Percentiles rank a stretch among this genome's conserved stretches.
Evolutionary conservation across 2,888 invertebrate genomes (phyloP).

Genomic region (Lycophotia porphyrea): DNA sequence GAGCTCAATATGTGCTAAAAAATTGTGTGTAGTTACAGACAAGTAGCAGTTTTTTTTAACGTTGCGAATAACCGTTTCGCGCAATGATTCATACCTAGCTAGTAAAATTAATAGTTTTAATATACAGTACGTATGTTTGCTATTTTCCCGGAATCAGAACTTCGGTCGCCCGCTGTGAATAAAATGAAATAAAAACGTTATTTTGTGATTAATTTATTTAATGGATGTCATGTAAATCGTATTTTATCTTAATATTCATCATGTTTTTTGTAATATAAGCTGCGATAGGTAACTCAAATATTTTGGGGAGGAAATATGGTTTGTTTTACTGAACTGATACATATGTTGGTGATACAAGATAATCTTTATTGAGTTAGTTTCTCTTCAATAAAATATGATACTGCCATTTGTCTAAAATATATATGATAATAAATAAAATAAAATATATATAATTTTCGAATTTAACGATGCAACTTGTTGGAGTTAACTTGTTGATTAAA

Average conservation of each 20-base stretch:
- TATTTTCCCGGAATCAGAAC: constrained; percentile 46
- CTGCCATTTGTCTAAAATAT: constrained; percentile 13
- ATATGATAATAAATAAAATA: too few relatives aligned
- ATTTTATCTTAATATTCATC: constrained; percentile 64
- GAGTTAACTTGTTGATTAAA: not conserved
- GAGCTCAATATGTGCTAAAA: constrained; percentile 57
- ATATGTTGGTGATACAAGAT: not conserved
- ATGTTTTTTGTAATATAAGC: constrained; percentile 62
- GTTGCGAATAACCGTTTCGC: constrained; percentile 35
- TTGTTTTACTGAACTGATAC: not conserved
- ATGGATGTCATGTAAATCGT: constrained; percentile 56
- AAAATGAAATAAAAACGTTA: constrained; percentile 50
- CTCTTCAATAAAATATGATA: constrained; percentile 3
- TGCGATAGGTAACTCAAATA: constrained; percentile 64
- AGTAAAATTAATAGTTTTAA: constrained; percentile 64
- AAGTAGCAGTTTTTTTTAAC: constrained; percentile 47
- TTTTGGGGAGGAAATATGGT: constrained; percentile 24
- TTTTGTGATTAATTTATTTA: constrained; percentile 64
- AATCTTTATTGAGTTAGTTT: not conserved
- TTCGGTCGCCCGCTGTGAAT: constrained; percentile 50
- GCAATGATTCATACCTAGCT: constrained; percentile 57
- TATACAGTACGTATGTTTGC: constrained; percentile 49
- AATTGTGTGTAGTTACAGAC: constrained; percentile 39
- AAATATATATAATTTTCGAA: too few relatives aligned
- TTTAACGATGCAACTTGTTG: not conserved